Evolutionary conservation across 2,888 invertebrate genomes (phyloP).

Genomic region (Oasisia sp.): DNA sequence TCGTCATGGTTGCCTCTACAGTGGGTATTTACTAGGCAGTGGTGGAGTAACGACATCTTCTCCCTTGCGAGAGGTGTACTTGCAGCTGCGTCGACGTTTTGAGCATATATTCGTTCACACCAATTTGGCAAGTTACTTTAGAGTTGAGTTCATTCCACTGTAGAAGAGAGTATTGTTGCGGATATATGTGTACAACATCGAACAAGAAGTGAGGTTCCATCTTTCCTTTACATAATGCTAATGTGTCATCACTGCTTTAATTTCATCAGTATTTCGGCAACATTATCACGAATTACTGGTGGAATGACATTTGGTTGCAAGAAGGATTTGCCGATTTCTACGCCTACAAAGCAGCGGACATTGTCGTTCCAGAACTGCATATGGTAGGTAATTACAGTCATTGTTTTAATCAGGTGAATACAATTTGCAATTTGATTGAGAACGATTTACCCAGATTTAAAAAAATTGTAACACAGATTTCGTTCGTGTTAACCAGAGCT

Average conservation of each 20-base stretch:
- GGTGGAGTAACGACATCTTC: too few relatives aligned
- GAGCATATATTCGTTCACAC: too few relatives aligned
- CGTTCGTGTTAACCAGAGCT: too few relatives aligned
- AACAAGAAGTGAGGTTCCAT: too few relatives aligned
- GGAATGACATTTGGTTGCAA: conserved; percentile 64
- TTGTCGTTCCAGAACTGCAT: conserved; percentile 82
- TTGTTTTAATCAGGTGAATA: conserved; percentile 22
- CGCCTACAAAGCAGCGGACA: conserved; percentile 71
- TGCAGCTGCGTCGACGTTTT: too few relatives aligned
- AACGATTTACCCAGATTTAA: neutral
- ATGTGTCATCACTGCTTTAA: neutral
- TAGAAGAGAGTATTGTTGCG: too few relatives aligned
- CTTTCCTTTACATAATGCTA: neutral
- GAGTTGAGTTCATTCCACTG: too few relatives aligned
- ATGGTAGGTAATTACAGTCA: conserved; percentile 78
- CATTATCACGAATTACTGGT: conserved; percentile 63
- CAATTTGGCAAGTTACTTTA: too few relatives aligned
- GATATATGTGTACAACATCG: too few relatives aligned
- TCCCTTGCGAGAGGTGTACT: too few relatives aligned
- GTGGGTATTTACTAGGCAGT: too few relatives aligned
- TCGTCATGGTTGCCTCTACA: neutral
- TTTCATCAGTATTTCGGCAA: conserved; percentile 62
- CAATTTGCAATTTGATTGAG: neutral
- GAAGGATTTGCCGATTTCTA: conserved; percentile 62
- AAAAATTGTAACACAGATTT: too few relatives aligned